phyloP scores from a whole-genome alignment of 2,888 invertebrate species.

The Pheosia tremula region DNA sequence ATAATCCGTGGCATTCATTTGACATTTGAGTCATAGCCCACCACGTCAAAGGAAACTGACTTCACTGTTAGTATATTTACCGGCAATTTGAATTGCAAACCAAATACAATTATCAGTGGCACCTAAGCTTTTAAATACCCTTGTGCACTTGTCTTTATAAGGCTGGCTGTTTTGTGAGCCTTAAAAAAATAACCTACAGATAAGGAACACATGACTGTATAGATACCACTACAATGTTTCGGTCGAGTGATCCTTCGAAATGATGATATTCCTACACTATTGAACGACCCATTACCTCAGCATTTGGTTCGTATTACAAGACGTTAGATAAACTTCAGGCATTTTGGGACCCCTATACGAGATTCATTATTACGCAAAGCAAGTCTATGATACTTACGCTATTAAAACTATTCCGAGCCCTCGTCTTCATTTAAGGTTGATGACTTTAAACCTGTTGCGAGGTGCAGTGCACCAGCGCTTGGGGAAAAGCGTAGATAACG shows the following conservation, averaged over 20 bases:
- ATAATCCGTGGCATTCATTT: slow-evolving; percentile 3
- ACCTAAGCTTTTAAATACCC: not conserved
- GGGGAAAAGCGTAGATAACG: not conserved
- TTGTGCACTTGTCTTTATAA: not conserved
- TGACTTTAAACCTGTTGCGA: not conserved
- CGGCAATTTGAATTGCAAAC: not conserved
- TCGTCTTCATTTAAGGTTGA: not conserved
- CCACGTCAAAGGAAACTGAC: slow-evolving; percentile 2
- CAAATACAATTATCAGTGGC: not conserved
- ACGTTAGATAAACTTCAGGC: too few species aligned
- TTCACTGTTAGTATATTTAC: not conserved
- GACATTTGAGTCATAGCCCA: slow-evolving; percentile 3
- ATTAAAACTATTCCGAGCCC: too few species aligned
- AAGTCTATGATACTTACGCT: too few species aligned
- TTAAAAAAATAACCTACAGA: not conserved
- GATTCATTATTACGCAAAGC: too few species aligned
- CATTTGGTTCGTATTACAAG: too few species aligned
- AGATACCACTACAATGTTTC: not conserved
- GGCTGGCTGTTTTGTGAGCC: not conserved
- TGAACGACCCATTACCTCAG: not conserved
- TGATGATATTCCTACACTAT: not conserved
- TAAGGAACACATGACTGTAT: not conserved
- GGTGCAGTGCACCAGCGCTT: not conserved
- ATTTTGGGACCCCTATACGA: too few species aligned
- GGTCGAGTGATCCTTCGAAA: not conserved